Conservation (phyloP, 2,888 invertebrate genomes). For the Parnassius apollo region DNA sequence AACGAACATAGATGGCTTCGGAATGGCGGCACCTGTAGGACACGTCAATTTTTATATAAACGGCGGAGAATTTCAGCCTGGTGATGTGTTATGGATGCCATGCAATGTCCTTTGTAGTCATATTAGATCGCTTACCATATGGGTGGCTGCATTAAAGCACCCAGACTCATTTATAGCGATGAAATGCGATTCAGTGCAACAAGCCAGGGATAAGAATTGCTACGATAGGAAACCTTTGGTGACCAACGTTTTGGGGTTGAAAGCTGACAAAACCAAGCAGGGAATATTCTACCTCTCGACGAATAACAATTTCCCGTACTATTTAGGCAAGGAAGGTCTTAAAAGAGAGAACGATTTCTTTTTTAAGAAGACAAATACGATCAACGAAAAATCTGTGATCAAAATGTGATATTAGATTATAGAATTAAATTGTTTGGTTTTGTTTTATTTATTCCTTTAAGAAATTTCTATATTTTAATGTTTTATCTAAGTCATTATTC, state of each 20-base stretch:
- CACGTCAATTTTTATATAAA: constrained; percentile 66
- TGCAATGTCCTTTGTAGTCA: constrained; percentile 43
- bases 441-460: not conserved
- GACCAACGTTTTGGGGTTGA: constrained; percentile 39
- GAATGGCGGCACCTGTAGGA: constrained; percentile 60
- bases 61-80: constrained; percentile 57
- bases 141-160: constrained; percentile 39
- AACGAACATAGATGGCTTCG: constrained; percentile 62
- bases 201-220: constrained; percentile 41
- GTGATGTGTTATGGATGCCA: constrained; percentile 36
- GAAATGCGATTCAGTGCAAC: constrained; percentile 43
- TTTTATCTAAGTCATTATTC: too few species aligned
- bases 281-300: constrained; percentile 47
- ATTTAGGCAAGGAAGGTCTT: constrained; percentile 55
- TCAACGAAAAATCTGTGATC: constrained; percentile 31
- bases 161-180: constrained; percentile 40
- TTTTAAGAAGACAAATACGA: constrained; percentile 14
- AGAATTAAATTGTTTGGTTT: not conserved
- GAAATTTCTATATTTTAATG: too few species aligned
- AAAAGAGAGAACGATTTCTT: constrained; percentile 47
- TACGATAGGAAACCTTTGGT: constrained; percentile 38
- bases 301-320: constrained; percentile 51
- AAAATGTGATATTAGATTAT: constrained; percentile 30
- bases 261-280: constrained; percentile 36
- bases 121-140: constrained; percentile 35